Conservation (phyloP, 2,888 invertebrate genomes). For the Cancer borealis region DNA sequence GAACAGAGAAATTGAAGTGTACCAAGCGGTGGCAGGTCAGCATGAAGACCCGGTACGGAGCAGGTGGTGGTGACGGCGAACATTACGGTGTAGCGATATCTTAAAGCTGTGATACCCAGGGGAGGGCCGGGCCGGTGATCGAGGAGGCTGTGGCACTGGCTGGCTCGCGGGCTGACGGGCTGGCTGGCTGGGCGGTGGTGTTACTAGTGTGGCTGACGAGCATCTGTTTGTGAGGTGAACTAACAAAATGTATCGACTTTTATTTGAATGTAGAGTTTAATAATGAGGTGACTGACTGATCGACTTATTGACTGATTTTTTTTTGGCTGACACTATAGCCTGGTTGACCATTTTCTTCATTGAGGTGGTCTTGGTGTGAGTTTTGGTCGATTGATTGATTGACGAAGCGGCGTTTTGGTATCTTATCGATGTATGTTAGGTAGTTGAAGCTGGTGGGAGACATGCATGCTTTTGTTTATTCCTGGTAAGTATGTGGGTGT, state of each 20-base stretch:
- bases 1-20: neutral
- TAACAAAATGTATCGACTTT: neutral
- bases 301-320: neutral
- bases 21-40: neutral
- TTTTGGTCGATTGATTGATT: neutral
- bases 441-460: neutral
- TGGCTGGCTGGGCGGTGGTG: neutral
- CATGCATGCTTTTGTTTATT: neutral
- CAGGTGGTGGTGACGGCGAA: conserved; percentile 23
- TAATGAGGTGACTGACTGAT: neutral
- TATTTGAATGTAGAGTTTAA: neutral
- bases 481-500: neutral
- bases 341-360: neutral
- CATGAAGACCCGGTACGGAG: neutral
- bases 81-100: conserved; percentile 29
- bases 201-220: neutral
- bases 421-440: neutral
- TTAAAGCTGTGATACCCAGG: conserved; percentile 28
- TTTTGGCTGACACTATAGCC: neutral
- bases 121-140: neutral
- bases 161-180: neutral
- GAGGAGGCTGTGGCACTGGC: conserved; percentile 18
- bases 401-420: neutral
- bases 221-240: neutral
- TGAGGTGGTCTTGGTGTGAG: neutral